phyloP scores from a whole-genome alignment of 2,888 invertebrate genomes.

The Caenorhabditis becei region DNA sequence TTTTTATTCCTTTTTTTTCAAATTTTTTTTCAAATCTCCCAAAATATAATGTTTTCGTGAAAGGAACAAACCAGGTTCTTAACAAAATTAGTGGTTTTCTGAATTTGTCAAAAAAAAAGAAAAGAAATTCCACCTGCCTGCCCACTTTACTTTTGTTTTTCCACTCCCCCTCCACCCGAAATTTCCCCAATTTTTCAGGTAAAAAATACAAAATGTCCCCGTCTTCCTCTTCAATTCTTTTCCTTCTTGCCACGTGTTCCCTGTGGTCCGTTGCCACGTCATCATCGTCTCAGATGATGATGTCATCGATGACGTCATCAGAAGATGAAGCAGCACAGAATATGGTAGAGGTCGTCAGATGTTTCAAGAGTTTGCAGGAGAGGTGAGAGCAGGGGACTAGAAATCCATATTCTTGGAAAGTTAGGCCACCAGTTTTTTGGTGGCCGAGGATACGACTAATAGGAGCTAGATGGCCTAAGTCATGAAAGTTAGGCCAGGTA shows the following conservation, averaged over 20 bases:
- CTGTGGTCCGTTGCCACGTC: constrained; percentile 3
- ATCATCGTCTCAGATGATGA: constrained; percentile 2
- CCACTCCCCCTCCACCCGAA: neutral
- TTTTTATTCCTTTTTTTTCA: too few species aligned
- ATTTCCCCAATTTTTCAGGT: constrained; percentile 17
- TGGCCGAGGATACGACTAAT: too few species aligned
- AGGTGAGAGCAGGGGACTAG: constrained; percentile 4
- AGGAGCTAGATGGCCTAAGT: too few species aligned
- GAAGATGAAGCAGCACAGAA: constrained; percentile 2
- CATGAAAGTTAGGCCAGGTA: too few species aligned
- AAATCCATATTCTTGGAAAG: too few species aligned
- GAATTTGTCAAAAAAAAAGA: too few species aligned
- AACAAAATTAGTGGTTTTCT: too few species aligned
- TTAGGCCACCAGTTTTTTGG: too few species aligned
- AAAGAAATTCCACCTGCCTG: too few species aligned
- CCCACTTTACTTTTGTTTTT: neutral
- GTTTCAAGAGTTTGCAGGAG: constrained; percentile 42
- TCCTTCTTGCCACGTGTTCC: constrained; percentile 30
- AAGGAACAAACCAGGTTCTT: too few species aligned
- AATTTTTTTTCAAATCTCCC: too few species aligned
- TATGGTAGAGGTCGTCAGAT: constrained; percentile 37
- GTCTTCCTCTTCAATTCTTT: constrained; percentile 13
- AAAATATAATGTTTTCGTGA: too few species aligned
- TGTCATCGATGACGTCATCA: neutral
- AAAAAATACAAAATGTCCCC: constrained; percentile 37